Base-by-base conservation (phyloP, 2,888 invertebrate species). In the Zeuzera pyrina region DNA sequence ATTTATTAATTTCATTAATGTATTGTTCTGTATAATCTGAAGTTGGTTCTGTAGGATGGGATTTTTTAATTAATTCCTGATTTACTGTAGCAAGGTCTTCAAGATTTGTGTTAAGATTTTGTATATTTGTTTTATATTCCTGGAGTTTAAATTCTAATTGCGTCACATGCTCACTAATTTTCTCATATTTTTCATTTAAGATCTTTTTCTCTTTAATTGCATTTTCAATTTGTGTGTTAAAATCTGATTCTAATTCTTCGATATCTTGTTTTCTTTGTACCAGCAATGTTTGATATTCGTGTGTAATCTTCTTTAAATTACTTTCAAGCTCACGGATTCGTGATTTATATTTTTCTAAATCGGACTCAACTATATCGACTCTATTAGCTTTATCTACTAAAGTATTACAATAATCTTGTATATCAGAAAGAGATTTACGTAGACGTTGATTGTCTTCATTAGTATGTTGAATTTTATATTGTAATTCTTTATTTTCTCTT, bases 1-100 rank as follows among this genome's bases (percentile, higher is more conserved):
- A 57, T 22, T 81, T 84, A 45, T 87, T 86, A 46, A 88, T 87
- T 65, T 88, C 88, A 44, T 59, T 79, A 41, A 83, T 64, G 41
- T 79, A 83, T 41, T 81, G 81, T 35, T 81, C 81, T 4, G 83
- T 81, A 45, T 79, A 83, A 54, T 83, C 81, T 6, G 85, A 63
- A 2, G 49, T 34, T 24, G 54, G 47, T 26, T 63, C 52, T 40
- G 43, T 49, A 12, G 43, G 42, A 12, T 49, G 42, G 22, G 49
- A 45, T 41, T 62, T 71, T 29, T 66, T 62, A 23, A 51, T 33
- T 19, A 79, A 39, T 29, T 67, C 63, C 37, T 68, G 61, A 44
- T 83, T 79, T 30, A 69, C 45, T 52, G 46, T 52, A 37, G 59
- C 59, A 2, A 78, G 45, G 38, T 83, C 81, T 39, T 65, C 57